A percentile compares a stretch with the other conserved stretches of the same genome.
Conservation (phyloP, 2,888 invertebrate genomes). For the Oithona nana region DNA sequence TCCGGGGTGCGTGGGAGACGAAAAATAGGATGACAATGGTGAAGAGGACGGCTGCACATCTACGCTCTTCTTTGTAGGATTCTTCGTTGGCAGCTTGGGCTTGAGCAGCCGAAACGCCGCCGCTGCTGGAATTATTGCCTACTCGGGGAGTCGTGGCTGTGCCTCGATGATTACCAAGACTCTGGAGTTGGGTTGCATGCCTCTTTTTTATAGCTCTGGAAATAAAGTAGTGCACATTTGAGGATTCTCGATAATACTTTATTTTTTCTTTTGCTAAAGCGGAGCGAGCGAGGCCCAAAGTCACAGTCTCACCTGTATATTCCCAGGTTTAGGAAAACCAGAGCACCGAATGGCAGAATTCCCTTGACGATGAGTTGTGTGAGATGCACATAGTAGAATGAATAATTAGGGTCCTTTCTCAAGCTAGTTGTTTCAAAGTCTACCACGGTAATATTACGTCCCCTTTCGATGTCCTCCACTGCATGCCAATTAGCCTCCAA, state of each 20-base stretch:
- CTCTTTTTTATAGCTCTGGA: too few relatives aligned
- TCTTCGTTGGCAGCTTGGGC: neutral
- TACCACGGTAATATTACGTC: neutral
- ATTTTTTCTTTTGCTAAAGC: too few relatives aligned
- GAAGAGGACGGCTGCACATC: conserved; percentile 7
- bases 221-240: too few relatives aligned
- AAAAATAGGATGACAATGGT: conserved; percentile 7
- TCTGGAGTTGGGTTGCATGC: too few relatives aligned
- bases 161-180: too few relatives aligned
- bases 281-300: neutral
- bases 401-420: conserved; percentile 4
- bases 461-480: neutral
- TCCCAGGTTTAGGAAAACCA: conserved; percentile 1
- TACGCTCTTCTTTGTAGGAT: neutral
- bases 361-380: conserved; percentile 9
- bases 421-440: conserved; percentile 6
- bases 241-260: too few relatives aligned
- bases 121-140: neutral
- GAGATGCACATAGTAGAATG: conserved; percentile 11
- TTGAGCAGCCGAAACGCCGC: too few relatives aligned
- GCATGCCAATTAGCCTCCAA: neutral
- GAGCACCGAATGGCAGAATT: neutral
- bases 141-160: too few relatives aligned
- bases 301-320: conserved; percentile 11
- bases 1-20: conserved; percentile 6